Percentiles rank a stretch among this genome's conserved stretches.
phyloP scores from a whole-genome alignment of 2,113 vertebrate genomes.

The Morone saxatilis region DNA sequence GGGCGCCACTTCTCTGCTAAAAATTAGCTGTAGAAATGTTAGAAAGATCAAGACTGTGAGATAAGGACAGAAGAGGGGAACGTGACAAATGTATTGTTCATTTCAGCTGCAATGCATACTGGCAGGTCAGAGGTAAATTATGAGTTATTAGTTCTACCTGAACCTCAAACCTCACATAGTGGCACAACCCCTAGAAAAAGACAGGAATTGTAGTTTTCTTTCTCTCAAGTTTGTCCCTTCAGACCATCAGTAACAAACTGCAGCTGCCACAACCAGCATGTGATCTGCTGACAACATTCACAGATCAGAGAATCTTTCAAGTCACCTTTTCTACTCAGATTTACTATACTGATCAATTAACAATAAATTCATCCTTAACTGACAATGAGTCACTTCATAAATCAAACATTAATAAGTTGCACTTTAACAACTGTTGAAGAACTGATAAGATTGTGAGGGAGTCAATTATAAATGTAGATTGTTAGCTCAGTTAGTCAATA shows the following conservation, averaged over 20 bases:
- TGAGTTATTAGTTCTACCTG: background rate
- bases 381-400: background rate
- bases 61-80: background rate
- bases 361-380: background rate
- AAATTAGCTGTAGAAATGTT: background rate
- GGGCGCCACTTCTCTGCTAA: background rate
- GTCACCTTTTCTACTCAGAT: no score
- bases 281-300: background rate
- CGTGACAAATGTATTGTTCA: background rate
- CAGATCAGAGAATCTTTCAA: background rate
- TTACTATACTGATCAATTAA: background rate
- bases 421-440: background rate
- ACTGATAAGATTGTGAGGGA: constrained; percentile 5
- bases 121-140: background rate
- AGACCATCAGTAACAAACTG: background rate
- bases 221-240: background rate
- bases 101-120: background rate
- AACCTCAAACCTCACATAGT: background rate
- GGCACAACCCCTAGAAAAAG: background rate
- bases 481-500: constrained; percentile 11
- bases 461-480: background rate
- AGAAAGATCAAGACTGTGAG: background rate
- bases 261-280: background rate
- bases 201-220: constrained; percentile 8
- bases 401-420: background rate